Evolutionary conservation across 2,797 vertebrate genomes (phyloP), one percentile per base, ranked within the genome.

Genomic region (Streptopelia turtur): DNA sequence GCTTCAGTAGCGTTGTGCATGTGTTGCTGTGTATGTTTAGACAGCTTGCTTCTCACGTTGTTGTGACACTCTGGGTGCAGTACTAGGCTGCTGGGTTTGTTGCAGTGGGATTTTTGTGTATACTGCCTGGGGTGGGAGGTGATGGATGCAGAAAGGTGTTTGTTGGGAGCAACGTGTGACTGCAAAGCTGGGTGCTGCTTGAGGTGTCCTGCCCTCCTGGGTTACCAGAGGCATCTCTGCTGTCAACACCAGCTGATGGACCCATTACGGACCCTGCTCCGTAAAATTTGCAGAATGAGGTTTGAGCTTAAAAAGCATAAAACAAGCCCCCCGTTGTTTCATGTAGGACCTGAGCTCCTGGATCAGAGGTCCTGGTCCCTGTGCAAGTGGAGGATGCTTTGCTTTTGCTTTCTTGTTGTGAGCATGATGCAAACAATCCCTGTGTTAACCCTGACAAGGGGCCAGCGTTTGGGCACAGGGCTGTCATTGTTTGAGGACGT

Each of bases 311-410:
- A 12, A 55, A 64, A 37, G 49, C 59, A 5, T 31, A 11, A 8
- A 49, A 17, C 0, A 0, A 25, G 4, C 47, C 11, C 39, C 1
- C 16, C 2, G 0, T 31, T 0, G 0, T 63, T 52, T 49, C 31
- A 5, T 3, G 2, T 2, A 0, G 27, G 43, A 43, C 16, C 33
- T 5, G 49, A 79, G 33, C 35, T n/a, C 15, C 2, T 4, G 7
- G 18, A 3, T 74, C 16, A 8, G 52, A 59, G 53, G n/a, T 52
- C 11, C 24, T 8, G 11, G 30, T 41, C 31, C 23, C 64, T 10
- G 20, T 17, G 74, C 0, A 1, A 59, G 50, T 2, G 0, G 35
- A n/a, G 61, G 56, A 41, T 8, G 45, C 43, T 82, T 70, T 1
- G 4, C 47, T 74, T 57, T 41, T 31, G 35, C 64, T 88, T 3